A percentile compares a stretch with the other conserved stretches of the same genome.
These are phyloP conservation scores for Lytechinus pictus DNA, from an alignment of 35 echinoderm and acorn worm species.

Conservation along the genomic window DNA sequence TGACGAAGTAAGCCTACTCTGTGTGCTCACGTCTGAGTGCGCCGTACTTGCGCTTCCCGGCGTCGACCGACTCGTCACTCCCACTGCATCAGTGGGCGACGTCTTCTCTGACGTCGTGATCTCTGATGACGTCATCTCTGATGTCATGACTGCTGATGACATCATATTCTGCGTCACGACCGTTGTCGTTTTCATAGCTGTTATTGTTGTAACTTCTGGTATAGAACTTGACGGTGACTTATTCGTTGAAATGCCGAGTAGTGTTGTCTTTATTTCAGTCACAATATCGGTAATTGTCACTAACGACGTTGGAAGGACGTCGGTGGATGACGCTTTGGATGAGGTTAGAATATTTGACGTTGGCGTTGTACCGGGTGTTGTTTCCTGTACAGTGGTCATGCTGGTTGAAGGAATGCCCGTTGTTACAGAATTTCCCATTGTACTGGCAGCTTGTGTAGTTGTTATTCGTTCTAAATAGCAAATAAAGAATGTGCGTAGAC, in stretches of 20 bases:
- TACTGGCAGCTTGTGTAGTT: neutral
- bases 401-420: neutral
- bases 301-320: too few species aligned
- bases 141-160: neutral
- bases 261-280: neutral
- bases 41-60: neutral
- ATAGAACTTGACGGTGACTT: neutral
- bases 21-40: neutral
- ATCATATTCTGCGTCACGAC: neutral
- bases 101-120: neutral
- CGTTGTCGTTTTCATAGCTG: neutral
- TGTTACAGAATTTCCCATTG: neutral
- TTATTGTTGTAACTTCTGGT: neutral
- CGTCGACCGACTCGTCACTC: neutral
- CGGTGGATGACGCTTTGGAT: neutral
- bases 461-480: neutral
- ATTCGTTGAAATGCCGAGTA: neutral
- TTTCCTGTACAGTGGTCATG: neutral
- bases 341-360: neutral
- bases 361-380: neutral
- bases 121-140: neutral
- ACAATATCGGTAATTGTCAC: neutral
- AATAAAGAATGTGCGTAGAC: neutral
- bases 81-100: neutral
- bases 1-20: neutral